Conservation (phyloP, 2,797 vertebrate species). For the Onychomys arenicola region DNA sequence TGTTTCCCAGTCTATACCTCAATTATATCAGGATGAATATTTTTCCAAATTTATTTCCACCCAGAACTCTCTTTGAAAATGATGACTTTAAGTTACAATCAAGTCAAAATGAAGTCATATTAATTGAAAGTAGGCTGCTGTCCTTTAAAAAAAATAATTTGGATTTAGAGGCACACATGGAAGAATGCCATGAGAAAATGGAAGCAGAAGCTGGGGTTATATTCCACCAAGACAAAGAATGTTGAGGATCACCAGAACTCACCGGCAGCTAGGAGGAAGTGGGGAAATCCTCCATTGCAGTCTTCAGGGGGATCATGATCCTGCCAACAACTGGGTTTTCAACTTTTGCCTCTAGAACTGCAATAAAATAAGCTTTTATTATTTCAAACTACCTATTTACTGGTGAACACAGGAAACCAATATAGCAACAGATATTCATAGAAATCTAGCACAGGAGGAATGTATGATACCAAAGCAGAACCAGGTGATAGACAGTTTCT, state of each 20-base stretch:
- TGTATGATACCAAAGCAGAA: neutral
- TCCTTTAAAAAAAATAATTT: neutral
- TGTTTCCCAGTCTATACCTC: neutral
- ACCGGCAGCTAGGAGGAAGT: neutral
- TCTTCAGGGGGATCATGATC: neutral
- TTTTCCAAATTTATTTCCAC: conserved; percentile 4
- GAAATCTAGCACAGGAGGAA: neutral
- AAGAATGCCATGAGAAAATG: neutral
- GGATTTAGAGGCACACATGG: neutral
- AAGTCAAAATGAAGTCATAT: conserved; percentile 43
- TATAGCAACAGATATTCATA: neutral
- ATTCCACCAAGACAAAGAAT: neutral
- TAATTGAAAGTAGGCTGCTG: neutral
- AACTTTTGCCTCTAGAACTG: neutral
- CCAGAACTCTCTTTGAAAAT: conserved; percentile 38
- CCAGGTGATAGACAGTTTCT: neutral
- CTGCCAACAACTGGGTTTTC: neutral
- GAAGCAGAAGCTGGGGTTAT: neutral
- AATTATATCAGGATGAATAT: neutral
- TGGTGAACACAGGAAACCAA: neutral
- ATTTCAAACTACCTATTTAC: conserved; percentile 4
- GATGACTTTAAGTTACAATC: conserved; percentile 32
- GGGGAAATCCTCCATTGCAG: neutral
- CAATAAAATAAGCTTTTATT: neutral
- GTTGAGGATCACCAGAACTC: neutral